Conservation (phyloP, 2,797 vertebrate species). For the Balearica regulorum region DNA sequence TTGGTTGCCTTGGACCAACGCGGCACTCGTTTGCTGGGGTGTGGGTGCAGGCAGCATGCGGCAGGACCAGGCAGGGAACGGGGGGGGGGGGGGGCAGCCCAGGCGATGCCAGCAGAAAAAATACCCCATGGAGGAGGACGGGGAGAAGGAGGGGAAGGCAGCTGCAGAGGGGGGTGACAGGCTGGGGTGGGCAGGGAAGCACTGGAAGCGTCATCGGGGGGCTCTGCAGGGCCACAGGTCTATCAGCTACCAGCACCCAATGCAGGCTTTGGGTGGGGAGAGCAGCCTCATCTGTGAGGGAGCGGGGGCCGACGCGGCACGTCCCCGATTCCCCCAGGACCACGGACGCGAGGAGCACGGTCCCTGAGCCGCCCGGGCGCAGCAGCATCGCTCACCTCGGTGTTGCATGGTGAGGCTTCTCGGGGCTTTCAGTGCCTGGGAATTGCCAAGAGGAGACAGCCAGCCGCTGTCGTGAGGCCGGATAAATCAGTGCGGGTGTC, state of each 20-base stretch:
- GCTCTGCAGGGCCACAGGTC: neutral
- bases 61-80: neutral
- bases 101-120: too few relatives aligned
- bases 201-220: rapidly evolving
- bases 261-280: neutral
- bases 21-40: too few relatives aligned
- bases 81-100: too few relatives aligned
- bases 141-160: neutral
- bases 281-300: neutral
- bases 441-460: neutral
- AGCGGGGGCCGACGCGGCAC: rapidly evolving
- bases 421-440: neutral
- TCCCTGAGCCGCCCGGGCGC: neutral
- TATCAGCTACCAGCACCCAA: rapidly evolving
- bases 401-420: neutral
- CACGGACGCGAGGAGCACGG: rapidly evolving
- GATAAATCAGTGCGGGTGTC: neutral
- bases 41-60: rapidly evolving
- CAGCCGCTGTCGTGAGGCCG: rapidly evolving
- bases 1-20: rapidly evolving
- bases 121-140: rapidly evolving
- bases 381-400: neutral
- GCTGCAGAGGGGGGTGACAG: neutral
- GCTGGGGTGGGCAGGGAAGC: neutral
- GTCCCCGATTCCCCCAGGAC: neutral